phyloP scores from a whole-genome alignment of 2,888 invertebrate species.

The Spatulosminthurus flaviceps region DNA sequence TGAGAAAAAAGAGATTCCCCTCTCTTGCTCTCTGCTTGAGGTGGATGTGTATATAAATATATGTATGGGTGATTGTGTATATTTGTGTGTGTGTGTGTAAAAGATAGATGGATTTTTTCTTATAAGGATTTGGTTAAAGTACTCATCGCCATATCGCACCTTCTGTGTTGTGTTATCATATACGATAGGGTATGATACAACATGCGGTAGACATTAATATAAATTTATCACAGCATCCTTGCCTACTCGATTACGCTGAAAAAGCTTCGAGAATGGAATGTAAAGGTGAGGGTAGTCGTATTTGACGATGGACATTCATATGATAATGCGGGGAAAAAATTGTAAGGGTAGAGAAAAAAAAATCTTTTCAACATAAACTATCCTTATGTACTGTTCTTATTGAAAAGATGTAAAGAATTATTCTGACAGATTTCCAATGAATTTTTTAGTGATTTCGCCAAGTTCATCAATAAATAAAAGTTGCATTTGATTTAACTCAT shows the following conservation, averaged over 20 bases:
- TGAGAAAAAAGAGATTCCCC: too few relatives aligned
- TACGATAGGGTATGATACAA: not conserved
- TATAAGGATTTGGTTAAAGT: not conserved
- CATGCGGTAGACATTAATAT: conserved; percentile 18
- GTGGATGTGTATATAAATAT: too few relatives aligned
- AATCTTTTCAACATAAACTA: not conserved
- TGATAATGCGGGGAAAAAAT: conserved; percentile 9
- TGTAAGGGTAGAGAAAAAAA: not conserved
- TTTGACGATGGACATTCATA: not conserved
- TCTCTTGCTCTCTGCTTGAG: too few relatives aligned
- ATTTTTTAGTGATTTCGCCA: not conserved
- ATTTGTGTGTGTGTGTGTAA: too few relatives aligned
- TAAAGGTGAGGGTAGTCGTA: not conserved
- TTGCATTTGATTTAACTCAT: conserved; percentile 8
- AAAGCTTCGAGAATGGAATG: not conserved
- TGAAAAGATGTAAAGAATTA: conserved; percentile 13
- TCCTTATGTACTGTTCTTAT: not conserved
- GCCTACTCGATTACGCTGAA: conserved; percentile 18
- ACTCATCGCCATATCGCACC: not conserved
- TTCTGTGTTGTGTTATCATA: not conserved
- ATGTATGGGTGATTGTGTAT: too few relatives aligned
- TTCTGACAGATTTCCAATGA: conserved; percentile 18
- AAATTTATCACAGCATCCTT: conserved; percentile 18
- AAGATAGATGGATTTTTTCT: too few relatives aligned
- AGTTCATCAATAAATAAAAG: conserved; percentile 18